phyloP scores from a whole-genome alignment of 2,888 invertebrate species.

The Scaptomyza polygonia region DNA sequence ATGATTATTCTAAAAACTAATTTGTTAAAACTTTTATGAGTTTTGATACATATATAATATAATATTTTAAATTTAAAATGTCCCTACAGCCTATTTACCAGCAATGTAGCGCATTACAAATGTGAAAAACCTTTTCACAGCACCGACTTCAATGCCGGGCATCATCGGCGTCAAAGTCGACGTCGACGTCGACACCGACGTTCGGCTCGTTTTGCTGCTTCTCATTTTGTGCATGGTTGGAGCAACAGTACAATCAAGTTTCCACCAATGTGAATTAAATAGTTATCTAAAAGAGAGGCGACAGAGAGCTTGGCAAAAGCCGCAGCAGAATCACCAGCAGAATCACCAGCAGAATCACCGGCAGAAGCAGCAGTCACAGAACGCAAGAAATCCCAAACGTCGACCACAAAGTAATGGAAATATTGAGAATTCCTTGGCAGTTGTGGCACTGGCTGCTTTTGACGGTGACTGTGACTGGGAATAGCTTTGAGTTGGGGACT shows the following conservation, averaged over 20 bases:
- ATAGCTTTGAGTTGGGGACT: constrained; percentile 14
- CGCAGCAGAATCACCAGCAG: constrained; percentile 29
- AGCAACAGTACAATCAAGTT: constrained; percentile 76
- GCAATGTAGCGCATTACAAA: constrained; percentile 63
- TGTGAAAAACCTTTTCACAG: constrained; percentile 53
- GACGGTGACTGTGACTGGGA: constrained; percentile 34
- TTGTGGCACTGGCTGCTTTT: constrained; percentile 38
- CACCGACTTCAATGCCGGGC: constrained; percentile 35
- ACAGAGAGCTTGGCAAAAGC: constrained; percentile 51
- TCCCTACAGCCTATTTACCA: constrained; percentile 30
- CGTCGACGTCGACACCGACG: constrained; percentile 27
- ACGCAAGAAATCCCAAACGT: constrained; percentile 68
- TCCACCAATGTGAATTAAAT: constrained; percentile 78
- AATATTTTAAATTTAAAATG: no score
- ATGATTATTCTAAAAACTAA: no score
- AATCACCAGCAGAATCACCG: constrained; percentile 28
- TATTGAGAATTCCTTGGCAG: constrained; percentile 75
- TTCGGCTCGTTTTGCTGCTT: constrained; percentile 61
- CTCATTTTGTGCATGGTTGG: constrained; percentile 65
- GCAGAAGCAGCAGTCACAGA: constrained; percentile 27
- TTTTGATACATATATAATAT: no score
- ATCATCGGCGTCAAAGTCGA: no score
- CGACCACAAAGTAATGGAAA: constrained; percentile 77
- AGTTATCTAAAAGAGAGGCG: constrained; percentile 76
- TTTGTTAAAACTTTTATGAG: no score